Base-by-base conservation (phyloP, 92 coral and sea anemone genomes). In the Micromussa lordhowensis region DNA sequence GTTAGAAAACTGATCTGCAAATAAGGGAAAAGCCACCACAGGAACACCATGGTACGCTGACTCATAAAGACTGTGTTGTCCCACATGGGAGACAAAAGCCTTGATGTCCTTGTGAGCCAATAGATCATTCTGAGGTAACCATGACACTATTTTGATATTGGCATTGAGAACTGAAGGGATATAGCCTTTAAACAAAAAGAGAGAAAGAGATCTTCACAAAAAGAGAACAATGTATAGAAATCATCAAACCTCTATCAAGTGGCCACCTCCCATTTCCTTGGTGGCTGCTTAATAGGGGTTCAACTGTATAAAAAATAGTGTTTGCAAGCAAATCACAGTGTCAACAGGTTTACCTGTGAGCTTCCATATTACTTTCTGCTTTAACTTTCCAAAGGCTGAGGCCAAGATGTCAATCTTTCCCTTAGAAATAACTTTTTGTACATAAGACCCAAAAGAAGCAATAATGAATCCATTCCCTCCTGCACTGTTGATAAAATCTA, bases 331-430 rank as follows among this genome's bases (percentile, higher is more conserved):
- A 36, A 1, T 36, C 38, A 36, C 38, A 36, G 38, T 36, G 38
- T 36, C 4, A 36, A 36, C 1, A 2, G 38, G 38, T n/a, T 68
- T 85, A 84, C 97, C 94, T 90, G 77, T 88, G 44, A 48, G 83
- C 35, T 87, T 94, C 97, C 97, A 94, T 32, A 94, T 28, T 19
- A 94, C 95, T 61, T 83, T 92, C 75, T 94, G 93, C 70, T 90
- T 94, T 68, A 94, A 77, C 49, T 89, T 87, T 28, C 90, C 93
- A 87, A 94, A 94, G 3, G 94, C 95, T 35, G 78, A 12, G 11
- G 80, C 87, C 81, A 84, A 5, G 22, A 74, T 26, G 68, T 84
- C 59, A 1, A 84, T 16, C 68, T 34, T 84, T 10, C 38, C 72
- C 34, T 84, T 55, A 36, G 71, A 5, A 22, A 84, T 13, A 34